Evolutionary conservation across 2,797 vertebrate species (phyloP), one percentile per base, ranked within the genome.

Genomic region (Microctenopoma stevenorrisi): DNA sequence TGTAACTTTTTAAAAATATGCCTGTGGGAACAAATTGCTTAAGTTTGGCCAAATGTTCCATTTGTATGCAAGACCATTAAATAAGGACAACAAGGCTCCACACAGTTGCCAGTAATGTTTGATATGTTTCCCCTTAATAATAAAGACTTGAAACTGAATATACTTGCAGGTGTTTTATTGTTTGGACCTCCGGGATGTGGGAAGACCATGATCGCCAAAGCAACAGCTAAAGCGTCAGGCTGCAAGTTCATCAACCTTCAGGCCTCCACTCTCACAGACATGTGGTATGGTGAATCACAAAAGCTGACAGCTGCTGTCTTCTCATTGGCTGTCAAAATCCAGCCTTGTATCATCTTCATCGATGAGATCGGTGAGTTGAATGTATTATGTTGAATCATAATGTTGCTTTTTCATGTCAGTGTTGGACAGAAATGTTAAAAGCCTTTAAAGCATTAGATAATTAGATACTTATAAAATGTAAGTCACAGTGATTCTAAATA

Each of bases 161-260:
- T 26, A 35, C 44, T 44, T 60, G 2, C 74, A 95, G 94, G 95
- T 61, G 93, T 95, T 67, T 87, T 95, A 43, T 86, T 95, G 60
- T 94, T 94, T 25, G 94, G 95, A 43, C 95, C 94, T 48, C 95
- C 95, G 0, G 95, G 95, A 46, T 95, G 94, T 70, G 94, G 95
- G 22, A 96, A 95, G 88, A 95, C 94, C 22, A 90, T 95, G 84
- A 94, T 95, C 1, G 95, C 95, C 74, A 95, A 95, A 86, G 95
- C 94, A 78, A 95, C 93, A n/a, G 94, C 93, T 48, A 93, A 89
- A 89, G 94, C 94, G 7, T 94, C 94, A 0, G 94, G 94, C 15
- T 96, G 94, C 80, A 94, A 91, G 75, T 95, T 95, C 74, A 93
- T 96, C 72, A 95, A 96, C 87, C 90, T 96, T 3, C 94, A 95